A percentile compares a stretch with the other conserved stretches of the same genome.
phyloP scores from a whole-genome alignment of 2,888 invertebrate genomes.

The Sesia apiformis region DNA sequence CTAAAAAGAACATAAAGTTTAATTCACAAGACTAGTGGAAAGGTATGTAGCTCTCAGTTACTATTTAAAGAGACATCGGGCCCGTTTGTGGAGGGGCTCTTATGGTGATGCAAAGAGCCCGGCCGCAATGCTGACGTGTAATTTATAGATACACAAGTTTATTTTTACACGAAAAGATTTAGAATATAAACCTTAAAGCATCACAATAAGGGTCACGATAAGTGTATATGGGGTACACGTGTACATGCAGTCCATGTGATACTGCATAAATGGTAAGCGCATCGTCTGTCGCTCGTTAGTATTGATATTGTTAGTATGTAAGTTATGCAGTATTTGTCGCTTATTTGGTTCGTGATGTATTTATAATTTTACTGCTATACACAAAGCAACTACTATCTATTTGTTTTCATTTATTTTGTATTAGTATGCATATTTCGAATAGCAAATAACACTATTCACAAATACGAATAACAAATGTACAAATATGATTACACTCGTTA shows the following conservation, averaged over 20 bases:
- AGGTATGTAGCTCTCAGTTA: not conserved
- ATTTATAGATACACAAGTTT: constrained; percentile 11
- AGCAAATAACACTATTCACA: too few species aligned
- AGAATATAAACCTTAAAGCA: not conserved
- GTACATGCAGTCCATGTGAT: constrained; percentile 3
- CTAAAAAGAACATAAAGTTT: not conserved
- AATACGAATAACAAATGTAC: too few species aligned
- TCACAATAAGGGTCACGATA: not conserved
- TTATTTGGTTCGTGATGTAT: too few species aligned
- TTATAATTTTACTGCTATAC: too few species aligned
- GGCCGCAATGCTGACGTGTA: constrained; percentile 6
- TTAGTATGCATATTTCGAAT: too few species aligned
- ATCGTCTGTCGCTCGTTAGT: not conserved
- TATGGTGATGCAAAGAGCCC: constrained; percentile 14
- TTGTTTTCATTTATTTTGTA: too few species aligned
- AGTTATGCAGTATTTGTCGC: not conserved
- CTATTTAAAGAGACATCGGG: constrained; percentile 1
- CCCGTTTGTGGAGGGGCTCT: constrained; percentile 6
- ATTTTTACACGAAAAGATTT: not conserved
- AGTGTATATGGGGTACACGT: not conserved
- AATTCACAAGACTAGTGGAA: not conserved
- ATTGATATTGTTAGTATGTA: not conserved
- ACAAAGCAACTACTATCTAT: too few species aligned
- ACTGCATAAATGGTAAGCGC: constrained; percentile 6
- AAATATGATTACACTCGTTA: too few species aligned